Percentiles rank a stretch among this genome's conserved stretches.
Conservation (phyloP, 2,888 invertebrate species). For the Melanostoma scalare region DNA sequence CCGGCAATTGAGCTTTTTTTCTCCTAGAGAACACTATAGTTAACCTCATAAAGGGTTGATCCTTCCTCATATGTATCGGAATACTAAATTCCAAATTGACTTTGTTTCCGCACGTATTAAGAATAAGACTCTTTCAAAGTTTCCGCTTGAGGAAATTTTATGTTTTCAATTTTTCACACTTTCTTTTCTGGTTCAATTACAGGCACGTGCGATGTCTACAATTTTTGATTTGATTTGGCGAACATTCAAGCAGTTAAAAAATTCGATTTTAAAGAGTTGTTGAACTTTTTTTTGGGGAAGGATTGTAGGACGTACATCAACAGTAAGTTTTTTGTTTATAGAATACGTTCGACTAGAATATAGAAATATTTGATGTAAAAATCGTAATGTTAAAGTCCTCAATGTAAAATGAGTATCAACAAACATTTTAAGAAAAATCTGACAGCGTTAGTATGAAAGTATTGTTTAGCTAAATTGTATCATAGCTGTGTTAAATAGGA, state of each 20-base stretch:
- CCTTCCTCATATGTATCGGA: background rate
- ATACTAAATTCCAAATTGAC: constrained; percentile 47
- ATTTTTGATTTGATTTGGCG: constrained; percentile 42
- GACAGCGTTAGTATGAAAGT: no score
- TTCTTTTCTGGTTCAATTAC: constrained; percentile 68
- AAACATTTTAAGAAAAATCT: no score
- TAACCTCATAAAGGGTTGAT: constrained; percentile 32
- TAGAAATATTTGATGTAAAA: no score
- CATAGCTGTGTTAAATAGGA: no score
- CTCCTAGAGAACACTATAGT: constrained; percentile 13
- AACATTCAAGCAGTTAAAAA: constrained; percentile 1
- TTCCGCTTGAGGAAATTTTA: constrained; percentile 60
- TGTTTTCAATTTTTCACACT: constrained; percentile 72
- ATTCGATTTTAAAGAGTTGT: no score
- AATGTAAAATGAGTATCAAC: no score
- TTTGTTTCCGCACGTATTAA: constrained; percentile 68
- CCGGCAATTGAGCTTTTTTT: constrained; percentile 54
- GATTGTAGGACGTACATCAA: no score
- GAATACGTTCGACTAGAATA: no score
- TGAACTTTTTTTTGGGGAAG: no score
- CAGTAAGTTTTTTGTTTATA: no score
- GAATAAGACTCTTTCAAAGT: constrained; percentile 46
- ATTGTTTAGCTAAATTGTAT: no score
- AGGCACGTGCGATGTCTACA: constrained; percentile 64
- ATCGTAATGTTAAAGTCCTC: no score